phyloP scores from a whole-genome alignment of 2,797 vertebrate genomes.

The Sardinella longiceps region DNA sequence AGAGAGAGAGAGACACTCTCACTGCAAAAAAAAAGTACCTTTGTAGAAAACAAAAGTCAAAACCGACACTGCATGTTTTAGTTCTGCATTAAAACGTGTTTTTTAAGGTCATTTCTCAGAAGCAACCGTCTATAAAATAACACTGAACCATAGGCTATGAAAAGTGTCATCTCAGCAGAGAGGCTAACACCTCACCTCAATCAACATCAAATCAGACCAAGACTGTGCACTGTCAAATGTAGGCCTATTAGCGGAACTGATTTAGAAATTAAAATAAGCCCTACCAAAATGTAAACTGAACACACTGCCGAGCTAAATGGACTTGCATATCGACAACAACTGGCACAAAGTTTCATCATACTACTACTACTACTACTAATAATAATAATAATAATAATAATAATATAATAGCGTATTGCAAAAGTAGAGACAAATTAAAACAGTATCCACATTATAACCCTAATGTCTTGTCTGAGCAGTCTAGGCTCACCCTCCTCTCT shows the following conservation, averaged over 20 bases:
- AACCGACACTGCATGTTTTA: neutral
- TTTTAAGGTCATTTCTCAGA: conserved; percentile 52
- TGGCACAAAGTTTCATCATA: too few species aligned
- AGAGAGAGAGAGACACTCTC: neutral
- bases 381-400: too few species aligned
- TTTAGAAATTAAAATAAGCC: neutral
- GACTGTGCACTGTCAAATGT: neutral
- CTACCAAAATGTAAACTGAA: neutral
- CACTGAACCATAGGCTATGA: neutral
- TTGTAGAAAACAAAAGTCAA: neutral
- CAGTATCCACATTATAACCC: neutral
- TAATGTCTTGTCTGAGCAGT: neutral
- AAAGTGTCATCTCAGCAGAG: neutral
- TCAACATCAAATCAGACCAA: neutral
- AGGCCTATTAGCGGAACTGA: neutral
- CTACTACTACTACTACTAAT: too few species aligned
- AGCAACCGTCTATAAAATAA: conserved; percentile 37
- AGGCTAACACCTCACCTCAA: neutral
- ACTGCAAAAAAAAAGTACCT: conserved; percentile 9
- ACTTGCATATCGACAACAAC: neutral
- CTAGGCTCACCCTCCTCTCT: neutral
- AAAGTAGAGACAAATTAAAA: neutral
- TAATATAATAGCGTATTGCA: neutral
- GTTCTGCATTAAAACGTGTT: conserved; percentile 29
- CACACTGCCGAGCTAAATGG: neutral